phyloP scores from a whole-genome alignment of 2,888 invertebrate species.

The Nephrocerus scutellatus region DNA sequence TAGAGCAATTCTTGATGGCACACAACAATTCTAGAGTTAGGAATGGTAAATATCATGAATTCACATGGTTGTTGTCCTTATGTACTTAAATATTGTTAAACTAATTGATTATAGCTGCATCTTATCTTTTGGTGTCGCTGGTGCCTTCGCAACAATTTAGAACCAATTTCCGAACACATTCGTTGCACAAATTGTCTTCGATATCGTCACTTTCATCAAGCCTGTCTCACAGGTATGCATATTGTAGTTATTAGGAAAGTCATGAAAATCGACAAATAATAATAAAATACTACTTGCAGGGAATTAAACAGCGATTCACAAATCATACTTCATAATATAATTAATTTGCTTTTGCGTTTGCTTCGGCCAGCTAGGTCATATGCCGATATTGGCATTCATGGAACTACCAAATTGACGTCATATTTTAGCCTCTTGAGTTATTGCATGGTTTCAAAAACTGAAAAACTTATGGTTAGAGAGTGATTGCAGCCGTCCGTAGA shows the following conservation, averaged over 20 bases:
- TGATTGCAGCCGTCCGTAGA: not conserved
- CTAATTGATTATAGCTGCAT: conserved; percentile 59
- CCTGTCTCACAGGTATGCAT: no score
- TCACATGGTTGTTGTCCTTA: conserved; percentile 7
- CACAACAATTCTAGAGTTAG: conserved; percentile 81
- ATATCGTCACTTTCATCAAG: no score
- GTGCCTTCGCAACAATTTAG: conserved; percentile 88
- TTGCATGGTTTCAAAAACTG: conserved; percentile 81
- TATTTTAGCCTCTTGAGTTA: conserved; percentile 90
- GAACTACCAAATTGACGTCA: conserved; percentile 84
- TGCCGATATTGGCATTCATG: conserved; percentile 77
- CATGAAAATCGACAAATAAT: no score
- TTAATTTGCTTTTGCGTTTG: conserved; percentile 66
- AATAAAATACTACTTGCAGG: conserved; percentile 27
- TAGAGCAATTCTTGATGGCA: conserved; percentile 80
- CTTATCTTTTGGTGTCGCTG: conserved; percentile 78
- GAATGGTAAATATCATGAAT: conserved; percentile 52
- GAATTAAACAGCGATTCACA: conserved; percentile 54
- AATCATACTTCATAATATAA: conserved; percentile 59
- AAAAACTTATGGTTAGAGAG: conserved; percentile 81
- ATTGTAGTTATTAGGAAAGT: no score
- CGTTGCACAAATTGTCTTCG: conserved; percentile 45
- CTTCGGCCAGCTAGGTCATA: conserved; percentile 79
- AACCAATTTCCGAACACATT: conserved; percentile 67
- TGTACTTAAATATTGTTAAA: not conserved